Evolutionary conservation across 2,888 invertebrate genomes (phyloP), one percentile per base, ranked within the genome.

Genomic region (Antheraea assamensis): DNA sequence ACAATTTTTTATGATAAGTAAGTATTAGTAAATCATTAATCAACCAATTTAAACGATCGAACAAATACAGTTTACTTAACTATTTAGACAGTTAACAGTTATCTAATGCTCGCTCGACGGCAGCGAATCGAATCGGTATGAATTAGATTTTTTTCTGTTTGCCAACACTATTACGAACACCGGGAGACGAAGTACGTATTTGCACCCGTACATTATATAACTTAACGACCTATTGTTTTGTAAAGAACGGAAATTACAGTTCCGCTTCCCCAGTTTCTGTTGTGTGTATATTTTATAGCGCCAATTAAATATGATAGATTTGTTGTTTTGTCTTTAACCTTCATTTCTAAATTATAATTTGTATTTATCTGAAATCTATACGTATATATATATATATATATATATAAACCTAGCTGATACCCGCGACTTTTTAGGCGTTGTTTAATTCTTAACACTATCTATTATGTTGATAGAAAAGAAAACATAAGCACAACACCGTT

Each of bases 251-350:
- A 87, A 83, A 82, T 81, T 78, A 31, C 35, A 86, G 88, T 92
- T 92, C 93, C 93, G 91, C 85, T 88, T 88, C 85, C 83, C 84
- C 30, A 83, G 82, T 80, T 78, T 79, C 81, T 83, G 81, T 80
- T 83, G 78, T 81, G 78, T 81, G 78, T 64, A 30, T 79, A 42
- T 13, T 81, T 78, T 76, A 80, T 31, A 80, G 78, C 78, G 79
- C 74, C 79, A 81, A 83, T 82, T 82, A 85, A 80, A 77, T 74
- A 73, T 74, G 74, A 74, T 70, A 74, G 52, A 72, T 58, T 30
- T 21, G n/a, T 66, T 52, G 52, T 68, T 42, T 70, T 55, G 24
- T 70, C 17, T 31, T 31, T 4, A 66, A 66, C 52, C 52, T 52
- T 21, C 19, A 17, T 64, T 17, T 64, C 1, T 27, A 10, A n/a